A percentile compares a stretch with the other conserved stretches of the same genome.
These are phyloP conservation scores for Enteromius unitaeniatus DNA, from an alignment of 2,797 vertebrate genomes.

Conservation along the genomic window DNA sequence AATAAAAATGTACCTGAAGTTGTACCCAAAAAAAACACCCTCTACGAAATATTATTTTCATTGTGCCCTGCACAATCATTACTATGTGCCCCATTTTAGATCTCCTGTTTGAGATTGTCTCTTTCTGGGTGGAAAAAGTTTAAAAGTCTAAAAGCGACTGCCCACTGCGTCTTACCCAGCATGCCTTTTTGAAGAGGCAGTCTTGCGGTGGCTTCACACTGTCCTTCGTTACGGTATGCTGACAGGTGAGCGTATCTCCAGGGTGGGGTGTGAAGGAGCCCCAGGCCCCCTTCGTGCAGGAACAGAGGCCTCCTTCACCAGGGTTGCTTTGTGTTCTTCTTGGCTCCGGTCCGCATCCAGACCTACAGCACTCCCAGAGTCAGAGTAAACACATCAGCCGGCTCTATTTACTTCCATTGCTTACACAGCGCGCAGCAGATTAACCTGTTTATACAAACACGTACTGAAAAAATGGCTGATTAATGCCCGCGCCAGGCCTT, in stretches of 20 bases:
- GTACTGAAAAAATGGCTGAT: conserved; percentile 48
- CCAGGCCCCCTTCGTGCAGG: not conserved
- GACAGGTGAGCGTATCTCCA: conserved; percentile 45
- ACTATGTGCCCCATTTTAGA: not conserved
- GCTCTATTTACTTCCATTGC: conserved; percentile 59
- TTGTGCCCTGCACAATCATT: not conserved
- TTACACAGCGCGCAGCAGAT: conserved; percentile 56
- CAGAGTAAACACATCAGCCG: conserved; percentile 61
- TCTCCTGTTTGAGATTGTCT: not conserved
- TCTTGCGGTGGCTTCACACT: conserved; percentile 1
- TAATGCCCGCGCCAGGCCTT: conserved; percentile 20
- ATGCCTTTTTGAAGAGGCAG: not conserved
- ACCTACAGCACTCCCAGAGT: conserved; percentile 43
- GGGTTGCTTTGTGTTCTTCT: conserved; percentile 12
- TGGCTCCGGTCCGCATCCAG: conserved; percentile 7
- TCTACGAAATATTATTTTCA: not conserved
- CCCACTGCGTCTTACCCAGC: not conserved
- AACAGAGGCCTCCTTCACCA: conserved; percentile 39
- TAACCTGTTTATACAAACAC: conserved; percentile 58
- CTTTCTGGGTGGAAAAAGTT: not conserved
- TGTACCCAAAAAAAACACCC: not conserved
- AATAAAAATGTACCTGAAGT: not conserved
- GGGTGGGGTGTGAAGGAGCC: conserved; percentile 40
- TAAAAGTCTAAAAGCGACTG: conserved; percentile 5
- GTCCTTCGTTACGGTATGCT: conserved; percentile 13